Evolutionary conservation across 2,797 vertebrate genomes (phyloP).

Genomic region (Knipowitschia caucasica): DNA sequence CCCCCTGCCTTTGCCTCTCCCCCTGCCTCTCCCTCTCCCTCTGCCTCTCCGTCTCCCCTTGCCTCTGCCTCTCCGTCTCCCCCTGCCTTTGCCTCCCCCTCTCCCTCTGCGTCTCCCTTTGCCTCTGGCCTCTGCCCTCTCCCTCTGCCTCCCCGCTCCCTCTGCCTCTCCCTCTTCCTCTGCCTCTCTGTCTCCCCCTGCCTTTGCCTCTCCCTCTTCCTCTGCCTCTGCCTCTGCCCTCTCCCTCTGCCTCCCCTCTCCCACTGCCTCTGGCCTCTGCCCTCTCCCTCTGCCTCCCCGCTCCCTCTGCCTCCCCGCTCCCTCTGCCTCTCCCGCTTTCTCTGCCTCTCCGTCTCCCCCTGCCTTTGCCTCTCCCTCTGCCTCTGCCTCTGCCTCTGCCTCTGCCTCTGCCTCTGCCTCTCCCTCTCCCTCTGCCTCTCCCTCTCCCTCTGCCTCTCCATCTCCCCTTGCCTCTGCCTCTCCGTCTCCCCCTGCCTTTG

Average conservation of each 20-base stretch:
- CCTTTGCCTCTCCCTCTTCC: background rate
- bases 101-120: background rate
- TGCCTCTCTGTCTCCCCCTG: slow-evolving; percentile 24
- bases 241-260: background rate
- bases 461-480: background rate
- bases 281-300: background rate
- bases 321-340: no score
- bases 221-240: background rate
- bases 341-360: no score
- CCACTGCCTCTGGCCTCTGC: background rate
- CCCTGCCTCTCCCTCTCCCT: no score
- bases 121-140: slow-evolving; percentile 1
- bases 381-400: background rate
- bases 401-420: background rate
- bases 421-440: background rate
- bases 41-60: background rate
- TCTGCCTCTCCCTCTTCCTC: no score
- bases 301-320: no score
- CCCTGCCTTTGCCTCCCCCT: background rate
- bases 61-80: background rate
- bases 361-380: no score
- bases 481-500: slow-evolving; percentile 19
- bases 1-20: no score
- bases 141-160: no score
- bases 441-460: background rate